phyloP scores from a whole-genome alignment of 2,113 vertebrate genomes.

The Rhagologus leucostigma region DNA sequence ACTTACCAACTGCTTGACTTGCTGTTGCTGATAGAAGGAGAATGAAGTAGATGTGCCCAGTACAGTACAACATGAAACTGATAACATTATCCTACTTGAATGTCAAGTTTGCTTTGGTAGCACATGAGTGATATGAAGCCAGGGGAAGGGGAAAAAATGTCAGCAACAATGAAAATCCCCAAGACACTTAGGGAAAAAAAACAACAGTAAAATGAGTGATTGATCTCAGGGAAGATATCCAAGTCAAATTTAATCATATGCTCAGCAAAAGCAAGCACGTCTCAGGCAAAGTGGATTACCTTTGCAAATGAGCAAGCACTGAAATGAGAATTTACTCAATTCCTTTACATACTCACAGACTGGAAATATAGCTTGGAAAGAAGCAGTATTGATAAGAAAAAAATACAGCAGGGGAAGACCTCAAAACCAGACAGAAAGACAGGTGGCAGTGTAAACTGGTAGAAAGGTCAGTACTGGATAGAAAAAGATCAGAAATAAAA shows the following conservation, averaged over 20 bases:
- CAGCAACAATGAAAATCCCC: not conserved
- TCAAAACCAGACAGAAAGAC: not conserved
- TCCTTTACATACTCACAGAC: not conserved
- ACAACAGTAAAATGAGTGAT: not conserved
- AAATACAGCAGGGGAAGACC: not conserved
- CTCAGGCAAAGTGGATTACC: constrained; percentile 16
- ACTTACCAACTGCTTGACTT: not conserved
- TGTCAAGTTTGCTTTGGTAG: constrained; percentile 25
- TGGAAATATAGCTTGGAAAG: not conserved
- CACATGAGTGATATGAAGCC: not conserved
- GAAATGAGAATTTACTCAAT: not conserved
- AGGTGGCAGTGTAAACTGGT: not conserved
- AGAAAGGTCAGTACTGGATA: not conserved
- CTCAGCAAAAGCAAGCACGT: constrained; percentile 14
- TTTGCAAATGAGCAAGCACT: not conserved
- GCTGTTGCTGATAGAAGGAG: not conserved
- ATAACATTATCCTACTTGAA: constrained; percentile 37
- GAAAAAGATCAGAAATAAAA: not conserved
- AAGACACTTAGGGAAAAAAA: not conserved
- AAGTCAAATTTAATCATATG: constrained; percentile 12
- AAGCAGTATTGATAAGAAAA: not conserved
- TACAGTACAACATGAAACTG: constrained; percentile 29
- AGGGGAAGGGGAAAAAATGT: not conserved
- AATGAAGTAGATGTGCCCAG: not conserved
- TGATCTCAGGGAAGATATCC: not conserved